A percentile compares a stretch with the other conserved stretches of the same genome.
These are phyloP conservation scores for Caenorhabditis doughertyi DNA, from an alignment of 2,888 invertebrate species.

Conservation along the genomic window DNA sequence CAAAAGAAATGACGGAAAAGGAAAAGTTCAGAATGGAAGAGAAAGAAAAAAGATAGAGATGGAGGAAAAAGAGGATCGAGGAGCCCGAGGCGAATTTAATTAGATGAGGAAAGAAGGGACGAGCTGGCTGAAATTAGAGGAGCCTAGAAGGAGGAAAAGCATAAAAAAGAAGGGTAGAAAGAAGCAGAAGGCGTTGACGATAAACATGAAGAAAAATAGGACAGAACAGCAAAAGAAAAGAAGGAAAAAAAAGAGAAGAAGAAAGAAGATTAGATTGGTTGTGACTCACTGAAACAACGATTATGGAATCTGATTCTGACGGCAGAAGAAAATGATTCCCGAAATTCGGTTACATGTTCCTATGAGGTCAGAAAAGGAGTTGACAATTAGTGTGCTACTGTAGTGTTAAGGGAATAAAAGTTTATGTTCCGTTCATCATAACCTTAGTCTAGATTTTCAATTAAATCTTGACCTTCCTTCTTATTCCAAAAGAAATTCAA, in stretches of 20 bases:
- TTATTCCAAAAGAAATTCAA: neutral
- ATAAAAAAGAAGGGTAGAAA: constrained; percentile 20
- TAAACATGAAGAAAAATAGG: constrained; percentile 39
- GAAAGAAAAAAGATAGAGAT: constrained; percentile 19
- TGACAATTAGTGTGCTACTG: neutral
- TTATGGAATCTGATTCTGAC: constrained; percentile 35
- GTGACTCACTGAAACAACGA: constrained; percentile 38
- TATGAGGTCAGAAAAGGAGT: constrained; percentile 8
- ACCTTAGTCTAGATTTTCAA: no score
- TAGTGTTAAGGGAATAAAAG: no score
- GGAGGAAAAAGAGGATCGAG: constrained; percentile 9
- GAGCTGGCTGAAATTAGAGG: constrained; percentile 59
- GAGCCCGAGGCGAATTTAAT: constrained; percentile 63
- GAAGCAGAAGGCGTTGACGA: constrained; percentile 26
- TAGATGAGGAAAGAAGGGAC: constrained; percentile 51
- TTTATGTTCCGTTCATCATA: no score
- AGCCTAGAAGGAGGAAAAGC: constrained; percentile 16
- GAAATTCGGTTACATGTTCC: neutral
- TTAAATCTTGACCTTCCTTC: neutral
- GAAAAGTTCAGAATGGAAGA: constrained; percentile 35
- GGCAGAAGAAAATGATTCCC: constrained; percentile 2
- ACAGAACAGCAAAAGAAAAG: constrained; percentile 8
- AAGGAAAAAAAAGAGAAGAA: constrained; percentile 7
- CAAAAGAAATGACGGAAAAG: constrained; percentile 3
- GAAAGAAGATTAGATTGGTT: constrained; percentile 30